A percentile compares a stretch with the other conserved stretches of the same genome.
Evolutionary conservation across 2,113 vertebrate species (phyloP).

Genomic region (Ginglymostoma cirratum): DNA sequence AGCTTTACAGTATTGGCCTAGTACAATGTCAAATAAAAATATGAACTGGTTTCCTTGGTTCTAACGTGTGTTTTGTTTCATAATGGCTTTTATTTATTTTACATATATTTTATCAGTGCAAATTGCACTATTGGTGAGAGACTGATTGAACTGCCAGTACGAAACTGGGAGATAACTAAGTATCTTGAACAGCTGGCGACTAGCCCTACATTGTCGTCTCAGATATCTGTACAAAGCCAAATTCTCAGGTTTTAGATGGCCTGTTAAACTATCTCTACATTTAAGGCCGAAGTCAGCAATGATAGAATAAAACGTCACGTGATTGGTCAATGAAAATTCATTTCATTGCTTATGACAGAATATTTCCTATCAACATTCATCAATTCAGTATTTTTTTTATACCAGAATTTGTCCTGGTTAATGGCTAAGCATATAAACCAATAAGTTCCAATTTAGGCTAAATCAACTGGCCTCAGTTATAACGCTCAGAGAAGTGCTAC

Average conservation of each 20-base stretch:
- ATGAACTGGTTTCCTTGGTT: neutral
- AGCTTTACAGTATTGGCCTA: neutral
- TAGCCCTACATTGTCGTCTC: neutral
- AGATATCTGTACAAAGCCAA: neutral
- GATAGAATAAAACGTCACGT: neutral
- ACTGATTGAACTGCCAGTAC: neutral
- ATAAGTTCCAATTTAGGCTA: neutral
- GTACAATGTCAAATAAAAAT: slow-evolving; percentile 1
- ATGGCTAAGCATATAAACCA: neutral
- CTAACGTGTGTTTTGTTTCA: neutral
- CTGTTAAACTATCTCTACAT: neutral
- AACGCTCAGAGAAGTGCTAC: neutral
- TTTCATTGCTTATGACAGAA: neutral
- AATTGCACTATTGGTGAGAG: neutral
- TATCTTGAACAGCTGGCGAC: neutral
- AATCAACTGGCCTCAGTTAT: neutral
- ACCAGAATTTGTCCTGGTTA: neutral
- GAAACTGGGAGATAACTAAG: neutral
- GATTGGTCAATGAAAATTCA: neutral
- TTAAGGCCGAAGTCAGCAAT: neutral
- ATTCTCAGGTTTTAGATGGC: neutral
- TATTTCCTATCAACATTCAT: neutral
- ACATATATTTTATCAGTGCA: neutral
- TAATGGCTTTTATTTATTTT: neutral
- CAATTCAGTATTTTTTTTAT: neutral